Evolutionary conservation across 2,113 vertebrate species (phyloP).

Genomic region (Colius striatus): DNA sequence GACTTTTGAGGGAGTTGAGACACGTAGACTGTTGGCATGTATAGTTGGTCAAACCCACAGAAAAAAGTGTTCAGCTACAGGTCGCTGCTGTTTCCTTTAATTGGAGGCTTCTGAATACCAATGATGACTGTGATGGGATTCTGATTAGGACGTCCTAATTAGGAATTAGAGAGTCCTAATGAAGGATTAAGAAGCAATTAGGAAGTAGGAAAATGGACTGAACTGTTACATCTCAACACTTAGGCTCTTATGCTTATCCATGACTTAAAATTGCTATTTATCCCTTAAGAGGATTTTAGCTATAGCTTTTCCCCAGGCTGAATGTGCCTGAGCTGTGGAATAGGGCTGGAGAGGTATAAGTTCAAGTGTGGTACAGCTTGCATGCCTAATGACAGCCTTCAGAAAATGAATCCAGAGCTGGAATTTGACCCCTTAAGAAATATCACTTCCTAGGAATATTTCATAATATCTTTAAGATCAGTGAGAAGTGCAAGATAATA

Average conservation of each 20-base stretch:
- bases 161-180: conserved; percentile 34
- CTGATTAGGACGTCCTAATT: neutral
- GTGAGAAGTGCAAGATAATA: neutral
- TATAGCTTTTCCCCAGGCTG: conserved; percentile 21
- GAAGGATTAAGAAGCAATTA: conserved; percentile 1
- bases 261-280: conserved; percentile 50
- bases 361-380: neutral
- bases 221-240: conserved; percentile 8
- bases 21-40: neutral
- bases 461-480: neutral
- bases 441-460: neutral
- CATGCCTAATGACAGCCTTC: neutral
- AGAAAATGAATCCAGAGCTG: neutral
- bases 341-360: neutral
- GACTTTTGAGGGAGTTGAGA: neutral
- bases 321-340: neutral
- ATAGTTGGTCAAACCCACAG: neutral
- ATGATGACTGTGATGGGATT: neutral
- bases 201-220: neutral
- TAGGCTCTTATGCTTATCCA: neutral
- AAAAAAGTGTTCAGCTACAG: neutral
- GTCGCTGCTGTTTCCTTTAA: neutral
- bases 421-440: neutral
- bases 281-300: conserved; percentile 46
- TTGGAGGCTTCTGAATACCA: neutral